A percentile compares a stretch with the other conserved stretches of the same genome.
Conservation (phyloP, 2,888 invertebrate species). For the Eledone cirrhosa region DNA sequence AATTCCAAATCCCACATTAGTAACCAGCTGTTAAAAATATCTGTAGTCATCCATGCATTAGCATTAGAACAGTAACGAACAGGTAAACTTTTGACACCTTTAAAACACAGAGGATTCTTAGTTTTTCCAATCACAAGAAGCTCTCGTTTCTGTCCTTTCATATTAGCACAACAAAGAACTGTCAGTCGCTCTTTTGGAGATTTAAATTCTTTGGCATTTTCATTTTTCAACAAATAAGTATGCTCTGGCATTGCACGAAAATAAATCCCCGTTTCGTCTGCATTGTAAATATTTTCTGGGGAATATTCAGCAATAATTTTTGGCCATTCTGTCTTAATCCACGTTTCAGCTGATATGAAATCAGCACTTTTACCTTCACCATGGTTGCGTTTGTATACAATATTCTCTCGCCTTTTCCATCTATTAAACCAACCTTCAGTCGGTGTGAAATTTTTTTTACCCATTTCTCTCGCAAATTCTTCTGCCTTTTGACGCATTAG, state of each 20-base stretch:
- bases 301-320: slow-evolving; percentile 11
- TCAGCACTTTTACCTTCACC: background rate
- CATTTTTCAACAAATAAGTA: background rate
- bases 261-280: slow-evolving; percentile 17
- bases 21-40: slow-evolving; percentile 12
- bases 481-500: slow-evolving; percentile 7
- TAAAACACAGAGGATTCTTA: slow-evolving; percentile 8
- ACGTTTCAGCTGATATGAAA: background rate
- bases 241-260: slow-evolving; percentile 12
- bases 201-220: background rate
- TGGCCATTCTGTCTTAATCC: slow-evolving; percentile 11
- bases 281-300: background rate
- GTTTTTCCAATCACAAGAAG: slow-evolving; percentile 1
- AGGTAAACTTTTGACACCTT: slow-evolving; percentile 10
- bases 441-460: slow-evolving; percentile 6
- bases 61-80: background rate
- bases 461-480: slow-evolving; percentile 14
- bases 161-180: slow-evolving; percentile 8
- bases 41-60: slow-evolving; percentile 8
- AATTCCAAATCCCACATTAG: background rate
- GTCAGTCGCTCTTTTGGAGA: background rate
- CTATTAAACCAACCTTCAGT: slow-evolving; percentile 1
- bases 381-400: background rate
- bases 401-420: slow-evolving; percentile 10
- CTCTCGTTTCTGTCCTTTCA: slow-evolving; percentile 8